These are phyloP conservation scores for Heliconius erato DNA, from an alignment of 2,888 invertebrate species.

Conservation along the genomic window DNA sequence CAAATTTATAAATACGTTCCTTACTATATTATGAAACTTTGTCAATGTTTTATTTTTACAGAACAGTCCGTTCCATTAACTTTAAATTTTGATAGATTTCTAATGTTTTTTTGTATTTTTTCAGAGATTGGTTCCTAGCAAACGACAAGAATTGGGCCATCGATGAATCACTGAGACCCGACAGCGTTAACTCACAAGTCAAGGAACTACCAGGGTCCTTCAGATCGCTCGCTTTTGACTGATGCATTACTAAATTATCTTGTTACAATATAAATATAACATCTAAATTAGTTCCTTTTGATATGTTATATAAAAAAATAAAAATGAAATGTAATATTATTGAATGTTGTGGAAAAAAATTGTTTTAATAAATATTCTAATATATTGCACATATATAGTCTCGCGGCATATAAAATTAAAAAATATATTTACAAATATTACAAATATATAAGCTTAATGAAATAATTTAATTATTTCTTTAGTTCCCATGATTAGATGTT, in stretches of 20 bases:
- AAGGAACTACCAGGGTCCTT: conserved; percentile 85
- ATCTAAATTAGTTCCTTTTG: background rate
- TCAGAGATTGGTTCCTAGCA: conserved; percentile 85
- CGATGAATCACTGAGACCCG: conserved; percentile 83
- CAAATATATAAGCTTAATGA: no score
- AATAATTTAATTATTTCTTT: no score
- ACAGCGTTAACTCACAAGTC: conserved; percentile 68
- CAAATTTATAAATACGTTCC: no score
- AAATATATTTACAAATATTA: background rate
- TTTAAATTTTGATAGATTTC: no score
- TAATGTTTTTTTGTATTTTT: conserved; percentile 47
- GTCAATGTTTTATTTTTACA: no score
- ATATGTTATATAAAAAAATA: background rate
- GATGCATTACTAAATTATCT: conserved; percentile 46
- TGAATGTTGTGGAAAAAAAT: background rate
- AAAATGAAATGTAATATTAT: background rate
- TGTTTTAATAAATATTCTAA: background rate
- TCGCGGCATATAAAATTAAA: background rate
- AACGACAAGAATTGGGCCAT: conserved; percentile 87
- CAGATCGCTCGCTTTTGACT: conserved; percentile 85
- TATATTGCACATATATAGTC: background rate
- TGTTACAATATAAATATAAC: background rate
- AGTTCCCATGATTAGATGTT: no score
- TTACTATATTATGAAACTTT: no score
- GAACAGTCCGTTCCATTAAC: no score